Base-by-base conservation (phyloP, 2,113 vertebrate species). In the Blennius ocellaris region DNA sequence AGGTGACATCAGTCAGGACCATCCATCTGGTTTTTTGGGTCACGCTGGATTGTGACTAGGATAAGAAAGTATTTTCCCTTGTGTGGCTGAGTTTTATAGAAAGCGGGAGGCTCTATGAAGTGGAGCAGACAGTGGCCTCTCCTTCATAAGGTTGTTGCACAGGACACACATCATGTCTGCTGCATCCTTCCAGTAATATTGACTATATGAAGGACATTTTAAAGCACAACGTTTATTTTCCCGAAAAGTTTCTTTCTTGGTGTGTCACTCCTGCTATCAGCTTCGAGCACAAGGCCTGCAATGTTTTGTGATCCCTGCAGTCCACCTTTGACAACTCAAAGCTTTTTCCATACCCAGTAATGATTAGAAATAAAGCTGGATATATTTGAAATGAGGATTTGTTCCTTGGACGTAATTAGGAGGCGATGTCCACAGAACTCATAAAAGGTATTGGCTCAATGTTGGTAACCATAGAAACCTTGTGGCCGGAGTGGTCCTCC, bases 381-480 rank as follows among this genome's bases (percentile, higher is more conserved):
- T 70, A 69, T 76, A 61, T 81, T 69, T 73, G 41, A 85, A 85
- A 82, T 76, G 50, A 85, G 52, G 41, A 85, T 81, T 87, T 88
- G 69, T 81, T 82, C 80, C 70, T 60, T 68, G 52, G 52, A 87
- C 73, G 70, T 83, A 90, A 92, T 91, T 90, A 85, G 73, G 54
- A 82, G 73, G 39, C 64, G 80, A 78, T 72, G 77, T 72, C 73
- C 69, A 43, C 66, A 55, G 69, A 88, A 78, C 78, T 88, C 69
- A 81, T 84, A 77, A 83, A 84, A 86, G 82, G 74, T 73, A 84
- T 65, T 79, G 76, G 76, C 51, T 86, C 70, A 90, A 69, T 72
- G 73, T 39, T 74, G 85, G 90, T 92, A 78, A 77, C 87, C 84
- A 90, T 91, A 71, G 90, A 81, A 92, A 92, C 89, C 84, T 60